Evolutionary conservation across 2,113 vertebrate species (phyloP).

Genomic region (Cephalopholis sonnerati): DNA sequence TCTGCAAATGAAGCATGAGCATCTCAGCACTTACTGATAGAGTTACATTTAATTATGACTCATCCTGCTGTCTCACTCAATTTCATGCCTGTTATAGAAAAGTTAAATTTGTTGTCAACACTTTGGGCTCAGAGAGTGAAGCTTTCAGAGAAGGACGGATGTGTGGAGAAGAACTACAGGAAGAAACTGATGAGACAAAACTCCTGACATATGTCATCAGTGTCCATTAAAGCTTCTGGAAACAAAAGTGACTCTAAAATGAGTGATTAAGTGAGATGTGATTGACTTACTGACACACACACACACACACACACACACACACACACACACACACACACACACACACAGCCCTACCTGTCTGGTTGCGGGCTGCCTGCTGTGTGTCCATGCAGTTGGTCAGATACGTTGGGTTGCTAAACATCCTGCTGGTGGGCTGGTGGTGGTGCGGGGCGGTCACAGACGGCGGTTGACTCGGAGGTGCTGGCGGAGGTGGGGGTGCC

Average conservation of each 20-base stretch:
- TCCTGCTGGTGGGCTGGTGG: constrained; percentile 86
- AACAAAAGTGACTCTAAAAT: neutral
- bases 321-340: constrained; percentile 2
- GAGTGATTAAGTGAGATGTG: neutral
- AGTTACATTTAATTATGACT: neutral
- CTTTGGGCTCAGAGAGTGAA: neutral
- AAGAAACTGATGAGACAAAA: neutral
- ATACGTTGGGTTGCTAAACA: constrained; percentile 95
- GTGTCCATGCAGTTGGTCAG: constrained; percentile 95
- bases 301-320: constrained; percentile 25
- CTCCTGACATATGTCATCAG: neutral
- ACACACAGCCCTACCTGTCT: constrained; percentile 84
- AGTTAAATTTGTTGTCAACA: neutral
- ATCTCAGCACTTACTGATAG: neutral
- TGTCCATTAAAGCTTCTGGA: neutral
- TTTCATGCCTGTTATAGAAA: neutral
- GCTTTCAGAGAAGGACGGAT: neutral
- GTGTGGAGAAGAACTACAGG: neutral
- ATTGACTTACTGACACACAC: neutral
- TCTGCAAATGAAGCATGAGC: neutral
- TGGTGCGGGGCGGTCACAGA: constrained; percentile 72
- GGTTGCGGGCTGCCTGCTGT: constrained; percentile 91
- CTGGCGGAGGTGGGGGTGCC: constrained; percentile 75
- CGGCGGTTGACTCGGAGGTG: constrained; percentile 59
- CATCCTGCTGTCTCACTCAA: neutral